phyloP scores from a whole-genome alignment of 2,797 vertebrate genomes.

The Todus mexicanus region DNA sequence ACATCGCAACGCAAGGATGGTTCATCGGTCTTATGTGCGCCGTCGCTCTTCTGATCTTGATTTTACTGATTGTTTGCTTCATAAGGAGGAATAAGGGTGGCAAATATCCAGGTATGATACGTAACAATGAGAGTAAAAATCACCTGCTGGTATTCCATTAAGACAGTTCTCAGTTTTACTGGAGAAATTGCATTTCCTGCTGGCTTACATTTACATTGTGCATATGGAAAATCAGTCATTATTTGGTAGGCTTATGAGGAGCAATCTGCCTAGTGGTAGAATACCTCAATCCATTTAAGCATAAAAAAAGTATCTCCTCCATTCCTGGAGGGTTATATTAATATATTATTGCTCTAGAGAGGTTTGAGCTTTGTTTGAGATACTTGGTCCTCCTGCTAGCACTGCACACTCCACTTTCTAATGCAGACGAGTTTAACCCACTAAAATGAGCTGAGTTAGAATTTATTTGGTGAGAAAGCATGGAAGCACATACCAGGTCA shows the following conservation, averaged over 20 bases:
- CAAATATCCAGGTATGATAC: conserved; percentile 92
- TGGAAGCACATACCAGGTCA: not conserved
- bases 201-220: not conserved
- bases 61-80: conserved; percentile 97
- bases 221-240: not conserved
- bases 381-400: not conserved
- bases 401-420: not conserved
- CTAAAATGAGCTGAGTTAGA: not conserved
- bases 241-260: not conserved
- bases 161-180: not conserved
- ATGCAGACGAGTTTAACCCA: not conserved
- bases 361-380: not conserved
- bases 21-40: conserved; percentile 99
- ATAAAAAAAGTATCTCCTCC: not conserved
- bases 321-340: not conserved
- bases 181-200: not conserved
- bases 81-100: conserved; percentile 98
- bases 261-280: not conserved
- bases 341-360: not conserved
- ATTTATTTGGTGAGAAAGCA: not conserved
- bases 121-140: not conserved
- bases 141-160: not conserved
- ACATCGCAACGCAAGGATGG: conserved; percentile 98
- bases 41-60: conserved; percentile 94
- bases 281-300: not conserved